These are phyloP conservation scores for Malurus cyaneus DNA, from an alignment of 2,113 vertebrate species.

Conservation along the genomic window DNA sequence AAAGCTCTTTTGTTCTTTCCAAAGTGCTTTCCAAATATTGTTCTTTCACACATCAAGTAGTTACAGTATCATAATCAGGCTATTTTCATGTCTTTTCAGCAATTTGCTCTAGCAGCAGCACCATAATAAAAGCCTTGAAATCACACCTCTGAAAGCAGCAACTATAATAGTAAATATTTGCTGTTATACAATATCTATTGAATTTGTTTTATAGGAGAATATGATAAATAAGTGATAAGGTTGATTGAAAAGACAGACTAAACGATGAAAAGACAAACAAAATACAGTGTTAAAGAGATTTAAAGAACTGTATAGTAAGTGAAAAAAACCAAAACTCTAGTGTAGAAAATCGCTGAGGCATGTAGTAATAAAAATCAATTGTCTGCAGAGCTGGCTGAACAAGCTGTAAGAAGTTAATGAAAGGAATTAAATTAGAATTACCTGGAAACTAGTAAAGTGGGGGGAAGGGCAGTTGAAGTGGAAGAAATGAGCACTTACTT, in stretches of 20 bases:
- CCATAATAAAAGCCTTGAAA: background rate
- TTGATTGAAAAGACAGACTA: background rate
- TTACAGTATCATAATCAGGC: background rate
- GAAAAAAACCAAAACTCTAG: background rate
- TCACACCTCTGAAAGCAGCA: background rate
- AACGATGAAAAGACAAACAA: background rate
- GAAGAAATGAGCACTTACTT: background rate
- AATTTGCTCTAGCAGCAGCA: background rate
- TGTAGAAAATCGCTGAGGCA: conserved; percentile 1
- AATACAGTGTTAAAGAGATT: background rate
- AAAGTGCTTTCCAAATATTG: background rate
- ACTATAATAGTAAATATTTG: background rate
- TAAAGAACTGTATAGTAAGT: background rate
- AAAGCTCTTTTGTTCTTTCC: background rate
- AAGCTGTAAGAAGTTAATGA: conserved; percentile 47
- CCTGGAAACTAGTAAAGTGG: conserved; percentile 18
- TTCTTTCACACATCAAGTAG: background rate
- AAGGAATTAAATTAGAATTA: conserved; percentile 57
- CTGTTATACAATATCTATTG: background rate
- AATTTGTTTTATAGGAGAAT: background rate
- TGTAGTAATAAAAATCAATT: conserved; percentile 48
- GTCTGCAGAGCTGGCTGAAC: conserved; percentile 50
- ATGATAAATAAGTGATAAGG: background rate
- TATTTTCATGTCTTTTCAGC: background rate
- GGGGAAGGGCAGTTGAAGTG: background rate